These are phyloP conservation scores for Zonotrichia leucophrys DNA, from an alignment of 2,113 vertebrate species.

Conservation along the genomic window DNA sequence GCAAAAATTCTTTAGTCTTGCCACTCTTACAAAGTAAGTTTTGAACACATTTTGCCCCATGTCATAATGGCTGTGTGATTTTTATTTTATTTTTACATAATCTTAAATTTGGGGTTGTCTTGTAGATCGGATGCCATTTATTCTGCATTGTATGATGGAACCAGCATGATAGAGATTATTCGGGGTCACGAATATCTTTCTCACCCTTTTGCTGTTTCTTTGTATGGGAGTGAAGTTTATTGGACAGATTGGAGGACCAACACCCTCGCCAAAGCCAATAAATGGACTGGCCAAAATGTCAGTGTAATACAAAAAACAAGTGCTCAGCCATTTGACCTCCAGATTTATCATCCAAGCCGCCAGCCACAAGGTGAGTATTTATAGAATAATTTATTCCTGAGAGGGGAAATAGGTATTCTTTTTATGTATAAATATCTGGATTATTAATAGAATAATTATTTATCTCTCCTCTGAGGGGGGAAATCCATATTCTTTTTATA, in stretches of 20 bases:
- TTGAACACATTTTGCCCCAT: not conserved
- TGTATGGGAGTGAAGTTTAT: conserved; percentile 94
- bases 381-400: not conserved
- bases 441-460: not conserved
- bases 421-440: not conserved
- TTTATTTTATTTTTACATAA: not conserved
- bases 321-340: conserved; percentile 95
- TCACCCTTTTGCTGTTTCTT: conserved; percentile 95
- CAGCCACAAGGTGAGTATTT: conserved; percentile 88
- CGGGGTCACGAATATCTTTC: conserved; percentile 95
- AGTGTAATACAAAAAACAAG: conserved; percentile 98
- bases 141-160: conserved; percentile 95
- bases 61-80: not conserved
- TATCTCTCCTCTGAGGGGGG: not conserved
- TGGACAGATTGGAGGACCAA: conserved; percentile 99
- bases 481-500: fast-evolving
- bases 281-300: conserved; percentile 96
- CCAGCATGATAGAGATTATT: conserved; percentile 91
- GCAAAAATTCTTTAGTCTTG: not conserved
- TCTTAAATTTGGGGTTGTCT: conserved; percentile 16
- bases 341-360: conserved; percentile 97
- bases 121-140: conserved; percentile 97
- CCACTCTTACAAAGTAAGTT: not conserved
- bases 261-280: conserved; percentile 94
- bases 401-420: fast-evolving